Evolutionary conservation across 2,888 invertebrate genomes (phyloP), one percentile per base, ranked within the genome.

Genomic region (Alloscopus bannaensis): DNA sequence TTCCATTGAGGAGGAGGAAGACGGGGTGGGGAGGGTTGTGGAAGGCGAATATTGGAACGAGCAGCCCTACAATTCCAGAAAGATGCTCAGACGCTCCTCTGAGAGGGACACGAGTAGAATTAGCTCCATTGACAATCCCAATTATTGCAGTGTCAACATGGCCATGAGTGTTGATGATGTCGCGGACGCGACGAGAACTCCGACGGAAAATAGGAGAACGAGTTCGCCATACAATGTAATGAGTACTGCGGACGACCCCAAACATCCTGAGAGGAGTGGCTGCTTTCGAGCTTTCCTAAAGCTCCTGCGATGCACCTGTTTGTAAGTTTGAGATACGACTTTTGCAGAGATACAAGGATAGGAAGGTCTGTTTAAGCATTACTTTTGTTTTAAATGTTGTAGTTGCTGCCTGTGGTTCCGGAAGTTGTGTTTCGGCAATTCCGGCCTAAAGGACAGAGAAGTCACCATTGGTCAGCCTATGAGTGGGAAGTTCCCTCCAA

Each of bases 401-500:
- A 97, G 96, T 88, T 94, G 95, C 87, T 93, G 93, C 88, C 92
- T 92, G 84, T 92, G 92, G 88, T 90, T 93, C 87, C 93, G 94
- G 91, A 91, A 92, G 86, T 90, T 91, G 90, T 79, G 86, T 88
- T 84, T 85, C 64, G 90, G 94, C 76, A 92, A 93, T 86, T 91
- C 93, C 85, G 94, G 95, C 88, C 89, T 94, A 68, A 91, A 92
- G 86, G 91, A 94, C 4, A 91, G 96, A 86, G 93, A 93, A 52
- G 94, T 96, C 86, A 91, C 92, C 87, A 90, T 96, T 86, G 95
- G 95, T 36, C 92, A 93, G 28, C 81, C 80, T 86, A 52, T 93
- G 92, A 91, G 92, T 68, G 95, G 95, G 87, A 95, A 94, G 87
- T 98, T 93, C 90, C 96, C 98, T 76, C 93, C 95, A 79, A 99